Evolutionary conservation across 1,140 invertebrate species (phyloP).

Genomic region (Zaprionus lachaisei): DNA sequence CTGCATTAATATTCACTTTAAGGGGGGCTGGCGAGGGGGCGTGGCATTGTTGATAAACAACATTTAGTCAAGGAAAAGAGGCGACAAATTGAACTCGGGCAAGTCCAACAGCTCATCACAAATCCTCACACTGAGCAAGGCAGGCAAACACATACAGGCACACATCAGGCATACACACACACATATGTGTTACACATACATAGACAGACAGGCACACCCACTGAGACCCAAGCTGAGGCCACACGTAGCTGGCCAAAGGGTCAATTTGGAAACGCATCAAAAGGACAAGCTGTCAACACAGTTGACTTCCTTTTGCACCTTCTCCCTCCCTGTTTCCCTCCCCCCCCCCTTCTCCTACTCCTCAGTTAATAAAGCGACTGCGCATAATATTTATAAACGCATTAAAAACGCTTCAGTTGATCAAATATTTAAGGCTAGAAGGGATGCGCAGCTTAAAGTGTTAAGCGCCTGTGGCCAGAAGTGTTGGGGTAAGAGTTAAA

Average conservation of each 20-base stretch:
- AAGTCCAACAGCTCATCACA: constrained; percentile 55
- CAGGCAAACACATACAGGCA: constrained; percentile 22
- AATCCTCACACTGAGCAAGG: constrained; percentile 48
- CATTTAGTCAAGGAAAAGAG: constrained; percentile 43
- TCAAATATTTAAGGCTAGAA: constrained; percentile 33
- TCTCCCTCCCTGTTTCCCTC: background rate
- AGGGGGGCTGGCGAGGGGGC: constrained; percentile 44
- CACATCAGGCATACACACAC: constrained; percentile 1
- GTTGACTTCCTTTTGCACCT: background rate
- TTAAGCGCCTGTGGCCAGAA: no score
- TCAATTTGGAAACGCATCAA: constrained; percentile 66
- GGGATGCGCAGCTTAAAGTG: background rate
- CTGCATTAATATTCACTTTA: constrained; percentile 72
- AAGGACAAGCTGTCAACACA: constrained; percentile 35
- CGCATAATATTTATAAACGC: constrained; percentile 63
- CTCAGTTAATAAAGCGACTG: constrained; percentile 47
- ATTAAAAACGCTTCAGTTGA: constrained; percentile 69
- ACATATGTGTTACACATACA: background rate
- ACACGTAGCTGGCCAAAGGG: constrained; percentile 47
- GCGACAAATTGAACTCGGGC: constrained; percentile 49
- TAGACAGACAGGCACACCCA: constrained; percentile 24
- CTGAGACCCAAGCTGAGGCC: background rate
- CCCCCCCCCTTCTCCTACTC: background rate
- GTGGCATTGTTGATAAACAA: constrained; percentile 68
- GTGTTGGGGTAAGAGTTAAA: background rate